phyloP scores from a whole-genome alignment of 2,113 vertebrate genomes.

The Colius striatus region DNA sequence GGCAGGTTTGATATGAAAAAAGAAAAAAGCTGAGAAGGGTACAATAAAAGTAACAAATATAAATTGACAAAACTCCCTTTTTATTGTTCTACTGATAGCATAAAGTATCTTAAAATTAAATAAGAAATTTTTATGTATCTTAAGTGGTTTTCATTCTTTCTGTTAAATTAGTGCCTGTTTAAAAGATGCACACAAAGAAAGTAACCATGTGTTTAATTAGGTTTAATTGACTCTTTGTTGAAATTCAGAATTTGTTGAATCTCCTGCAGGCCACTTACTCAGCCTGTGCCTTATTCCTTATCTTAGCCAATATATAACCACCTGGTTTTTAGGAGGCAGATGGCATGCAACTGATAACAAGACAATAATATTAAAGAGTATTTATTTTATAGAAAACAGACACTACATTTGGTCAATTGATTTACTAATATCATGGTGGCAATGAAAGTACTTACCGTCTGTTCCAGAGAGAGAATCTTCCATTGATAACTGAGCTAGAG shows the following conservation, averaged over 20 bases:
- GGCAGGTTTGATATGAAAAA: background rate
- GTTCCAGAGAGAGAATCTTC: constrained; percentile 81
- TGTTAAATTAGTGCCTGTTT: background rate
- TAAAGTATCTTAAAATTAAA: background rate
- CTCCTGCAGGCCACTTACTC: background rate
- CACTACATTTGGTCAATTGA: background rate
- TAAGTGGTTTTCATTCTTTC: background rate
- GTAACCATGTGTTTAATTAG: background rate
- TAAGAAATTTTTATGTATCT: background rate
- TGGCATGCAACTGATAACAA: background rate
- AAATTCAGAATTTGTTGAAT: background rate
- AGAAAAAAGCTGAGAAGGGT: background rate
- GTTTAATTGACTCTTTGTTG: background rate
- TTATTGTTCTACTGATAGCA: background rate
- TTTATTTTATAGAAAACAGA: background rate
- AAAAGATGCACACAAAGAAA: background rate
- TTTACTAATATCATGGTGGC: background rate
- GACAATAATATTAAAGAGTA: background rate
- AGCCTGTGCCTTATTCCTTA: background rate
- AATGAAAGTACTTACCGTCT: constrained; percentile 73
- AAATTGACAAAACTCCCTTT: background rate
- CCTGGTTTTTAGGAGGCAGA: background rate
- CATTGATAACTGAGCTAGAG: constrained; percentile 82
- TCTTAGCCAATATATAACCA: background rate
- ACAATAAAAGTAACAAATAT: background rate